A percentile compares a stretch with the other conserved stretches of the same genome.
These are phyloP conservation scores for Microdon myrmicae DNA, from an alignment of 2,888 invertebrate species.

Conservation along the genomic window DNA sequence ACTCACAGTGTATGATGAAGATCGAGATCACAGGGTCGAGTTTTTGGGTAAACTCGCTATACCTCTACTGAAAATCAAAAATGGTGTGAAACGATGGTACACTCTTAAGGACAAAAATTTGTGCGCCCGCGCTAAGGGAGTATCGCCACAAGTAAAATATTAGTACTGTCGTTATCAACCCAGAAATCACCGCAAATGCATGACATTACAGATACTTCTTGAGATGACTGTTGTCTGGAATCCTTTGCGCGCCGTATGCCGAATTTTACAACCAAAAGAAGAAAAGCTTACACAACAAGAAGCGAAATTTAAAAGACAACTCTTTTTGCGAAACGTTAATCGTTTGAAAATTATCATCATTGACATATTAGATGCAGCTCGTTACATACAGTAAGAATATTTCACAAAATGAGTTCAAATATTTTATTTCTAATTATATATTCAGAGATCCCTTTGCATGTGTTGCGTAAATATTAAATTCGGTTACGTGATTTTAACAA, in stretches of 20 bases:
- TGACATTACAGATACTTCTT: slow-evolving; percentile 74
- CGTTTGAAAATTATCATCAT: slow-evolving; percentile 89
- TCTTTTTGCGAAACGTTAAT: slow-evolving; percentile 93
- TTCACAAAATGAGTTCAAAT: no score
- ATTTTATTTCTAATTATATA: no score
- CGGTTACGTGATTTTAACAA: no score
- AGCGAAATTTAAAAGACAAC: slow-evolving; percentile 92
- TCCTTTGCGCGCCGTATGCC: slow-evolving; percentile 87
- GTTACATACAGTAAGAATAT: slow-evolving; percentile 87
- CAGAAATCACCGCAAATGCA: background rate
- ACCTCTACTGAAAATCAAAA: slow-evolving; percentile 85
- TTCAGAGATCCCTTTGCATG: no score
- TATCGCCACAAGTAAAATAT: slow-evolving; percentile 74
- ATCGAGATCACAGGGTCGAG: slow-evolving; percentile 97
- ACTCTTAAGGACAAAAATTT: slow-evolving; percentile 96
- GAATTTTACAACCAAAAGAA: slow-evolving; percentile 94
- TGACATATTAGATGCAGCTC: slow-evolving; percentile 88
- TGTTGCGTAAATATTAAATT: no score
- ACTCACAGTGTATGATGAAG: slow-evolving; percentile 96
- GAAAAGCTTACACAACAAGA: slow-evolving; percentile 95
- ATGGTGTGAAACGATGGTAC: slow-evolving; percentile 95
- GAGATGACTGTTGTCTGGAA: slow-evolving; percentile 95
- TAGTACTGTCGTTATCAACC: background rate
- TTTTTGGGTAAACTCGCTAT: slow-evolving; percentile 93
- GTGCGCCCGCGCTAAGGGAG: slow-evolving; percentile 89